Evolutionary conservation across 2,888 invertebrate species (phyloP).

Genomic region (Eledone cirrhosa): DNA sequence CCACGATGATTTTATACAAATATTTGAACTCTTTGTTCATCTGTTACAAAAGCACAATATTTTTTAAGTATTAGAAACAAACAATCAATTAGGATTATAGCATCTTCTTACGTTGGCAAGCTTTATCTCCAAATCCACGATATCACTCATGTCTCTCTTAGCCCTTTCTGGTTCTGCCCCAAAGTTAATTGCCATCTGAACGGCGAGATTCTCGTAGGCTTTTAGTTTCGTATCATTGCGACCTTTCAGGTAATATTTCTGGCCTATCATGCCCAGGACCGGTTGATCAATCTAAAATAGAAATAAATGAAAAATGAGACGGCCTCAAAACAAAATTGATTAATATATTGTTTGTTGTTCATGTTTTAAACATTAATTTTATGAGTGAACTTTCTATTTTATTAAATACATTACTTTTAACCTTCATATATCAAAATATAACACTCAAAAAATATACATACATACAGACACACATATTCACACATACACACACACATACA

Average conservation of each 20-base stretch:
- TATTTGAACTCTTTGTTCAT: too few relatives aligned
- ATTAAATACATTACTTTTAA: too few relatives aligned
- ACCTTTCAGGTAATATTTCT: constrained; percentile 78
- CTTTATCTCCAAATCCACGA: constrained; percentile 87
- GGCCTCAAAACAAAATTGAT: neutral
- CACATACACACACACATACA: too few relatives aligned
- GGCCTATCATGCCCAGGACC: constrained; percentile 78
- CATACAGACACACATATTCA: too few relatives aligned
- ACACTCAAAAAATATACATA: too few relatives aligned
- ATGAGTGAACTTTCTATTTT: too few relatives aligned
- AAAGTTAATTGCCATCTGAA: constrained; percentile 81
- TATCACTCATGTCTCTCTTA: constrained; percentile 76
- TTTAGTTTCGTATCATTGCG: constrained; percentile 72
- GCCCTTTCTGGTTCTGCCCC: constrained; percentile 79
- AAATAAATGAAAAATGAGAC: neutral
- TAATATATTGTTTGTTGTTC: neutral
- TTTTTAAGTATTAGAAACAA: too few relatives aligned
- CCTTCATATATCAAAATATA: too few relatives aligned
- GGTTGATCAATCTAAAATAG: constrained; percentile 84
- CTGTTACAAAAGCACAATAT: too few relatives aligned
- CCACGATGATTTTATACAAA: too few relatives aligned
- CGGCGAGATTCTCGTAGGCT: constrained; percentile 87
- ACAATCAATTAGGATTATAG: too few relatives aligned
- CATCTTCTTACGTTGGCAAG: constrained; percentile 82
- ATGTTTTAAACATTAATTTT: too few relatives aligned